Base-by-base conservation (phyloP, 2,797 vertebrate genomes). In the Florisuga fusca region DNA sequence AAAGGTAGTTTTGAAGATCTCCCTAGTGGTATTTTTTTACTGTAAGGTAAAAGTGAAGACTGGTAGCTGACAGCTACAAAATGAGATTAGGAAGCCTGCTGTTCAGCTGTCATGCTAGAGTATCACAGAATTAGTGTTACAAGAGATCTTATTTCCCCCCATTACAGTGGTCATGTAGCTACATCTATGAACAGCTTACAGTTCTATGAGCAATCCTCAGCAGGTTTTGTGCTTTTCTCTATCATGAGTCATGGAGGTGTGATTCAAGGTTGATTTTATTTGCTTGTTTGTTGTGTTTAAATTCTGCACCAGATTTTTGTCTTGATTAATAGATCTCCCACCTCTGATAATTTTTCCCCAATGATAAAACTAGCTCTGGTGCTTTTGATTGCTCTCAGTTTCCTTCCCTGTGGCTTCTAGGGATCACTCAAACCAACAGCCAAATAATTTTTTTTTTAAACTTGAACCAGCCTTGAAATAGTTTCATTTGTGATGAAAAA, bases 401-500 rank as follows among this genome's bases (percentile, higher is more conserved):
- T 64, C 82, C 36, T 94, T 92, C 34, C 29, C 13, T 55, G 19
- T 84, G 66, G 15, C 73, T 92, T 87, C 53, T 31, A 80, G 41
- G 15, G 31, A 64, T 78, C 73, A 41, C 13, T 89, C 82, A 91
- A 8, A 85, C 27, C 20, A 82, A 27, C n/a, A 84, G 29, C 63
- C 86, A 0, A 0, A 63, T 89, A 66, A 89, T 31, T 82, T 82
- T 46, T 46, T 82, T 46, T 46, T 46, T 46, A 18, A 74, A 50
- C 45, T 59, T 43, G 10, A 19, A 67, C 29, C 45, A 92, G 50
- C 26, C 75, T 61, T 50, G 43, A 33, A 87, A 51, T 85, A 72
- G 61, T 89, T 92, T 26, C 58, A 61, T 23, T 89, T 83, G 51
- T 84, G 45, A 50, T 85, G 72, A 68, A 89, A 94, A 91, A n/a